Percentiles rank a stretch among this genome's conserved stretches.
Conservation (phyloP, 2,113 vertebrate genomes). For the Semnornis frantzii region DNA sequence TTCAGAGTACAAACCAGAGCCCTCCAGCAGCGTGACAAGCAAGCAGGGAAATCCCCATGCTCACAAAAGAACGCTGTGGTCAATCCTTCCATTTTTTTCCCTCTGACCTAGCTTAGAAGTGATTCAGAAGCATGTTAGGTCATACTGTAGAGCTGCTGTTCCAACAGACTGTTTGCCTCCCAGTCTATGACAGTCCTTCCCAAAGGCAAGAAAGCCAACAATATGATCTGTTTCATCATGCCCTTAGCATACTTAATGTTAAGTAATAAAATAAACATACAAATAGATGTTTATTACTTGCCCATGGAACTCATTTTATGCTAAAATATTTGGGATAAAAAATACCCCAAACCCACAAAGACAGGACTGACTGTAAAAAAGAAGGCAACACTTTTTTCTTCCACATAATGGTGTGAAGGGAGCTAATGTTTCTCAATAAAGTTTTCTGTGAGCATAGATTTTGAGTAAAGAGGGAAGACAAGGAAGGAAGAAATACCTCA, state of each 20-base stretch:
- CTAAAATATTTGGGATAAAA: neutral
- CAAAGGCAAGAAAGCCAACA: slow-evolving; percentile 21
- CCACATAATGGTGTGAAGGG: neutral
- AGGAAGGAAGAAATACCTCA: neutral
- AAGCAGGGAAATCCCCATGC: neutral
- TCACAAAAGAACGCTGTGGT: neutral
- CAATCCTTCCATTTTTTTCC: neutral
- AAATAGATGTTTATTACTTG: neutral
- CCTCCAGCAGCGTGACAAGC: neutral
- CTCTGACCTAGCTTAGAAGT: neutral
- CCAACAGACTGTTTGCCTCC: slow-evolving; percentile 17
- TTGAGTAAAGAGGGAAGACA: neutral
- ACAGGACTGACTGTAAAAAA: neutral
- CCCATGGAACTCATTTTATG: neutral
- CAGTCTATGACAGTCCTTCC: slow-evolving; percentile 54
- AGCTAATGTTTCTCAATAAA: neutral
- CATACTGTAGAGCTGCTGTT: slow-evolving; percentile 10
- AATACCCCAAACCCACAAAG: neutral
- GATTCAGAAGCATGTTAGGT: neutral
- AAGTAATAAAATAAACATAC: neutral
- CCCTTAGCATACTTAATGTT: slow-evolving; percentile 26
- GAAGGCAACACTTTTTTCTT: neutral
- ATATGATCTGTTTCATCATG: neutral
- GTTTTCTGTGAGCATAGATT: neutral
- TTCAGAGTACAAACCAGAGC: neutral